These are phyloP conservation scores for Plebejus argus DNA, from an alignment of 2,888 invertebrate genomes.

Conservation along the genomic window DNA sequence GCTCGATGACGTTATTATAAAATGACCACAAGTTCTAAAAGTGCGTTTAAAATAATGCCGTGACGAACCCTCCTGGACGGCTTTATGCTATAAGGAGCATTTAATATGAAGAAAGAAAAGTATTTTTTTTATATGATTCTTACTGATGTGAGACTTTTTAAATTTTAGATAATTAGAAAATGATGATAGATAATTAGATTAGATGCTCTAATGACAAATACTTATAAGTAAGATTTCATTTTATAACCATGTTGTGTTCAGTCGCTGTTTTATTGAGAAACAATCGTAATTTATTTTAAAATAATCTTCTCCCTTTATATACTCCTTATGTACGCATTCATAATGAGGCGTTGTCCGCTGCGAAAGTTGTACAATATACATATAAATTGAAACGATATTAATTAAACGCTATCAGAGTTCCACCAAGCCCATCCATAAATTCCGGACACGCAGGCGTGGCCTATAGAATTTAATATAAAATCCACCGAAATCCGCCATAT, in stretches of 20 bases:
- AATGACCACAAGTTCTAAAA: slow-evolving; percentile 2
- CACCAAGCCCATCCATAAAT: slow-evolving; percentile 60
- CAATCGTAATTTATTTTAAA: background rate
- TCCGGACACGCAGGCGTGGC: slow-evolving; percentile 60
- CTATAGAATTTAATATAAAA: slow-evolving; percentile 76
- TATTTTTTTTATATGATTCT: background rate
- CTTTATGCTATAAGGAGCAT: slow-evolving; percentile 24
- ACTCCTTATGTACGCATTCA: slow-evolving; percentile 14
- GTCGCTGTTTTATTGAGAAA: background rate
- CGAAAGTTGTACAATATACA: slow-evolving; percentile 37
- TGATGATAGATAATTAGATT: background rate
- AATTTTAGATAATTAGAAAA: background rate
- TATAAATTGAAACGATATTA: slow-evolving; percentile 47
- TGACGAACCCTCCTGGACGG: slow-evolving; percentile 30
- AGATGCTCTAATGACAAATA: background rate
- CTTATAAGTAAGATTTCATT: background rate
- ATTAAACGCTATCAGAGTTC: slow-evolving; percentile 56
- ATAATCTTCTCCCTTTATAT: background rate
- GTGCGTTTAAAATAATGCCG: slow-evolving; percentile 3
- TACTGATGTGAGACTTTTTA: background rate
- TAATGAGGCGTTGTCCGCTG: slow-evolving; percentile 22
- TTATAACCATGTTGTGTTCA: background rate
- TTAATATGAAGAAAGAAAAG: background rate
- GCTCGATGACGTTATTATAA: background rate
- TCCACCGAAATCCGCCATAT: slow-evolving; percentile 69